A percentile compares a stretch with the other conserved stretches of the same genome.
These are phyloP conservation scores for Zapus hudsonius DNA, from an alignment of 2,113 vertebrate species.

Conservation along the genomic window DNA sequence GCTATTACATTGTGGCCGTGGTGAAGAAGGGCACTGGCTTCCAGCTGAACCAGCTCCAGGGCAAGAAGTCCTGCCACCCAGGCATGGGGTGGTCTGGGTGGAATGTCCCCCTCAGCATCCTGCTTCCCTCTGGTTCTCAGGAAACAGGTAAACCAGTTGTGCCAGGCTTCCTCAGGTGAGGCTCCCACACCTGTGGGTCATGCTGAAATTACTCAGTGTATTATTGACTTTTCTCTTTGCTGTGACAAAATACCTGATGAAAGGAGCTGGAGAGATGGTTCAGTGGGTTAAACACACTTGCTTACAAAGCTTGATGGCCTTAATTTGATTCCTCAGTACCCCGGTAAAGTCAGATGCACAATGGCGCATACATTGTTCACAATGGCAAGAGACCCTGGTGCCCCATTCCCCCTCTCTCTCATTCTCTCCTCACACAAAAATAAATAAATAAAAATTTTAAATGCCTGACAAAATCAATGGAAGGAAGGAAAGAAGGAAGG, in stretches of 20 bases:
- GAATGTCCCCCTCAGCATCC: conserved; percentile 87
- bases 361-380: too few relatives aligned
- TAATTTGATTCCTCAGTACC: too few relatives aligned
- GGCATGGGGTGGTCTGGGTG: conserved; percentile 93
- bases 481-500: neutral
- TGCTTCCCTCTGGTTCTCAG: conserved; percentile 80
- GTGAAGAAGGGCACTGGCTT: conserved; percentile 86
- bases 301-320: too few relatives aligned
- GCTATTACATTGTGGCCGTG: conserved; percentile 90
- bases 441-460: too few relatives aligned
- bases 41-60: conserved; percentile 80
- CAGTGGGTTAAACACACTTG: too few relatives aligned
- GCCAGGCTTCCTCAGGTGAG: accelerated
- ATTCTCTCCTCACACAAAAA: too few relatives aligned
- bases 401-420: too few relatives aligned
- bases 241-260: neutral
- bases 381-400: too few relatives aligned
- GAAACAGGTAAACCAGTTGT: conserved; percentile 85
- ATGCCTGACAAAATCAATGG: neutral
- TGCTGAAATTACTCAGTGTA: too few relatives aligned
- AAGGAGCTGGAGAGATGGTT: too few relatives aligned
- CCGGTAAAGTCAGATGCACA: too few relatives aligned
- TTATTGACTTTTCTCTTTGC: neutral
- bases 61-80: conserved; percentile 93
- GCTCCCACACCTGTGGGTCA: neutral